Conservation (phyloP, 2,888 invertebrate species). For the Amiota minor region DNA sequence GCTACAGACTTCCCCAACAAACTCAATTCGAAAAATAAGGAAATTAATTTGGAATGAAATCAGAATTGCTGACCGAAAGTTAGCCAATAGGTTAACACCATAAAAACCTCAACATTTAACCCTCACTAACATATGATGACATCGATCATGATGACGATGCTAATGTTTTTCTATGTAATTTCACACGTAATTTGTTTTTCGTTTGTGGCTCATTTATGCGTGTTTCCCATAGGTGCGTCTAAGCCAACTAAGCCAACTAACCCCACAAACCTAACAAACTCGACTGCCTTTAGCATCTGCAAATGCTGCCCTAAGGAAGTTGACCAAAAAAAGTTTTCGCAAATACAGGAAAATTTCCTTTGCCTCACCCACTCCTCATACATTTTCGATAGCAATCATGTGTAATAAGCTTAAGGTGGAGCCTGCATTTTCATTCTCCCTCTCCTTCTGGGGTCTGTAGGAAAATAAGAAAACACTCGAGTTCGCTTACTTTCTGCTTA, state of each 20-base stretch:
- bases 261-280: not conserved
- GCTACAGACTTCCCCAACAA: no score
- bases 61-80: no score
- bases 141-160: not conserved
- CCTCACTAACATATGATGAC: no score
- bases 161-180: constrained; percentile 50
- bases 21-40: no score
- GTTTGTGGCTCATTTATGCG: constrained; percentile 43
- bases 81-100: no score
- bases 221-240: constrained; percentile 1
- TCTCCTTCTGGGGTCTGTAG: no score
- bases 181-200: constrained; percentile 56
- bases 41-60: no score
- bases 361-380: not conserved
- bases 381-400: not conserved
- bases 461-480: no score
- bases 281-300: not conserved
- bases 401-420: not conserved
- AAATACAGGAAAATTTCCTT: not conserved
- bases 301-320: not conserved
- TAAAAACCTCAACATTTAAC: no score
- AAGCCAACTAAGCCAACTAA: not conserved
- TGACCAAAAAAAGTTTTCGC: no score
- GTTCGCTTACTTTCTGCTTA: no score
- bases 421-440: no score